Base-by-base conservation (phyloP, 2,113 vertebrate species). In the Rana temporaria region DNA sequence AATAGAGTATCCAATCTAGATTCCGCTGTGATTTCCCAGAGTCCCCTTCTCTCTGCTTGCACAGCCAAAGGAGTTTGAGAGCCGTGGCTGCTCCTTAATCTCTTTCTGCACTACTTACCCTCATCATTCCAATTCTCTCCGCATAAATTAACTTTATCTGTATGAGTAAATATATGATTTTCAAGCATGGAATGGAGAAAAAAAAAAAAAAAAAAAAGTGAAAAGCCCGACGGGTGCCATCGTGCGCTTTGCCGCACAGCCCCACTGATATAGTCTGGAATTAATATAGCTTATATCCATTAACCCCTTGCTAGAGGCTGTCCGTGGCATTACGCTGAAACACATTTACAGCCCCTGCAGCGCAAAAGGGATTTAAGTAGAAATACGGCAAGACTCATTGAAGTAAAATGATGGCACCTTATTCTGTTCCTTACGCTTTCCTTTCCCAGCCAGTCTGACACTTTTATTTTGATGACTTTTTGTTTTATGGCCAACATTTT, bases 91-190 rank as follows among this genome's bases (percentile, higher is more conserved):
- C 24, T 66, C 69, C 55, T 56, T 79, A 69, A 79, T 69, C 65
- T 79, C 48, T 78, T 67, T 79, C 77, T 56, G 77, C 78, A 59
- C 53, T 32, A 57, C 55, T 79, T 79, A 69, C 48, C 69, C 66
- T 42, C 53, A 79, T 69, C 65, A 57, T 79, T 79, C 65, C 78
- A 68, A 26, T 70, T 70, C 66, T 22, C 53, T 17, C 64, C 30
- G 66, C 78, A 79, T 79, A 79, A 79, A 79, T 79, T 79, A 79
- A 48, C 66, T 79, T 79, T 79, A 79, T 79, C 78, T 79, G 55
- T 69, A 69, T 24, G 52, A 67, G 78, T 79, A 79, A 69, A 79
- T 79, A 79, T 79, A 79, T 79, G 78, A 79, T 79, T 79, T 67
- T 55, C 78, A 69, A 67, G 65, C 78, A 79, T 79, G 78, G 78